Evolutionary conservation across 2,888 invertebrate species (phyloP), one percentile per base, ranked within the genome.

Genomic region (Meandrusa payeni): DNA sequence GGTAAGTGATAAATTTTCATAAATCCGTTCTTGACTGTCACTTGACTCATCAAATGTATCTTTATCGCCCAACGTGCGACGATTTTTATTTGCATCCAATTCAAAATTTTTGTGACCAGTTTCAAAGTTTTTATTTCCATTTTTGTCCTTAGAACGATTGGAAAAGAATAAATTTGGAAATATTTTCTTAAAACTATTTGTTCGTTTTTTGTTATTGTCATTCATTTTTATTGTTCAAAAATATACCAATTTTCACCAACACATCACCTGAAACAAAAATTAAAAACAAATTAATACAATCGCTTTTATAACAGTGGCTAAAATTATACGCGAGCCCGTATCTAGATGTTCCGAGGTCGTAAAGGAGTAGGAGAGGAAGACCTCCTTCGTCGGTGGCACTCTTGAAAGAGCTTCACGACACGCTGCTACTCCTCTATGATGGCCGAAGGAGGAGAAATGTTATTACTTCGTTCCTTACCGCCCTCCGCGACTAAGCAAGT

Each of bases 101-200:
- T 55, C 56, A n/a, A 32, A 10, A 15, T 29, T 43, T 48, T 60
- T 67, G 11, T 47, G 27, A 10, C 37, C 46, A 32, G 53, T 45
- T 15, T 47, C 40, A 11, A 62, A 50, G 38, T 69, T 63, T 48
- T 71, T 69, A n/a, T 57, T 64, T 41, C 48, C 55, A 36, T 53
- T 56, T 61, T 79, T 81, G 29, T 76, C 73, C 56, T 76, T 83
- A 2, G 70, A 65, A 58, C 78, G 82, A 32, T 68, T 63, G 0
- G 71, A 68, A 48, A 76, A 79, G 54, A 86, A 85, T 28, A 81
- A 50, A 50, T 61, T 76, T 6, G 83, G 80, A 47, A 86, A 78
- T 49, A 83, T 60, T 61, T 74, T 83, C 1, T 78, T 68, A 50
- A 86, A 83, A 54, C 82, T 83, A 22, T 67, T 79, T 23, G 65